Evolutionary conservation across 2,888 invertebrate genomes (phyloP), one percentile per base, ranked within the genome.

Genomic region (Diplazon laetatorius): DNA sequence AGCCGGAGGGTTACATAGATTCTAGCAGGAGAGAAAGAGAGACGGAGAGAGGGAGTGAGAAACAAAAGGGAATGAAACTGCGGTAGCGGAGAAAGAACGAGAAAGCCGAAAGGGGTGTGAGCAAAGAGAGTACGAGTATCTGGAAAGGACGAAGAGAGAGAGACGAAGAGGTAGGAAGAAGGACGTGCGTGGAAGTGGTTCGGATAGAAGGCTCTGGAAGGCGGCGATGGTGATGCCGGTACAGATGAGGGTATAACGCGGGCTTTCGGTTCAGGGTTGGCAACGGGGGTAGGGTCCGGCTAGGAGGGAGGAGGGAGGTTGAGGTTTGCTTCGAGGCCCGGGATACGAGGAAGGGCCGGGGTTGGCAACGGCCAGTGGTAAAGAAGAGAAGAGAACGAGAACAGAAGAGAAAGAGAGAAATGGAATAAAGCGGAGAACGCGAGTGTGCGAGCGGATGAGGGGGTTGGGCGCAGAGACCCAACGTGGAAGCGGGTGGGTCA

Each of bases 401-500:
- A 30, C 4, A 30, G 30, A 30, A 30, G n/a, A n/a, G n/a, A n/a
- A n/a, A n/a, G n/a, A n/a, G n/a, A n/a, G n/a, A n/a, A n/a, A n/a
- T n/a, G n/a, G n/a, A n/a, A n/a, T n/a, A n/a, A n/a, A n/a, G n/a
- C n/a, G n/a, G n/a, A 82, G 81, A 80, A 82, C 70, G 60, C 25
- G 63, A 71, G 48, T 65, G 57, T 69, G 75, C 76, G 79, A 82
- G 85, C 84, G 84, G 84, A 85, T 82, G 83, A 82, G 80, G 82
- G 80, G 83, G 82, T 74, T 22, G 65, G 30, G 65, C 63, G 59
- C 63, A 65, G 73, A 37, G 46, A 73, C 60, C 78, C 62, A 71
- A 25, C 60, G 71, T n/a, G 72, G 50, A 73, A 72, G 65, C 71
- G 89, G 89, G 87, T 89, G 90, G 90, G 90, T 91, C 91, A 90